Conservation (phyloP, 1,140 invertebrate genomes). For the Macrotrachela quadricornifera region DNA sequence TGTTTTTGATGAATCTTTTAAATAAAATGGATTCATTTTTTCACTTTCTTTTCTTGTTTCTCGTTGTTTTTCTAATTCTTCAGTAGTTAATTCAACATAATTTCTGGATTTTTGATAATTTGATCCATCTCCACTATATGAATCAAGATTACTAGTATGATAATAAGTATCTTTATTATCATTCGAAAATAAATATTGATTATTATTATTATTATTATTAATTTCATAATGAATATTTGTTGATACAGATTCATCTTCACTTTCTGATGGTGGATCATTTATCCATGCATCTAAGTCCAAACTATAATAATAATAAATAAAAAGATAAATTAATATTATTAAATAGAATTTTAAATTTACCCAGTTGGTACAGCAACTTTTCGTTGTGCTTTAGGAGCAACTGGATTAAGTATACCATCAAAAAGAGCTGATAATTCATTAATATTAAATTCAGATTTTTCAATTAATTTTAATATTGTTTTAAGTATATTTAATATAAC, state of each 20-base stretch:
- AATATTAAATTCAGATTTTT: too few species aligned
- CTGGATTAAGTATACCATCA: slow-evolving; percentile 82
- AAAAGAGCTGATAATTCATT: slow-evolving; percentile 34
- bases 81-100: slow-evolving; percentile 19
- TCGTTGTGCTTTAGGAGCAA: slow-evolving; percentile 87
- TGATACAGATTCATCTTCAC: slow-evolving; percentile 42
- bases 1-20: slow-evolving; percentile 40
- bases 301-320: slow-evolving; percentile 18
- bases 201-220: slow-evolving; percentile 5
- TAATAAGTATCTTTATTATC: not conserved
- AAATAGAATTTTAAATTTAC: too few species aligned
- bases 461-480: too few species aligned
- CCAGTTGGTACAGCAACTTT: slow-evolving; percentile 88
- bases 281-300: slow-evolving; percentile 84
- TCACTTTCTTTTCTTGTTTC: slow-evolving; percentile 62
- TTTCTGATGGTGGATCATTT: slow-evolving; percentile 60
- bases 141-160: too few species aligned
- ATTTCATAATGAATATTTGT: slow-evolving; percentile 10
- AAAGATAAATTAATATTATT: too few species aligned
- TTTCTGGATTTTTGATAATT: not conserved
- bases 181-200: not conserved
- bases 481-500: too few species aligned
- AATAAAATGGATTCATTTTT: slow-evolving; percentile 85
- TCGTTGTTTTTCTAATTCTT: slow-evolving; percentile 52
- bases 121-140: not conserved